A percentile compares a stretch with the other conserved stretches of the same genome.
phyloP scores from a whole-genome alignment of 2,797 vertebrate genomes.

The Apogon hyalosoma region DNA sequence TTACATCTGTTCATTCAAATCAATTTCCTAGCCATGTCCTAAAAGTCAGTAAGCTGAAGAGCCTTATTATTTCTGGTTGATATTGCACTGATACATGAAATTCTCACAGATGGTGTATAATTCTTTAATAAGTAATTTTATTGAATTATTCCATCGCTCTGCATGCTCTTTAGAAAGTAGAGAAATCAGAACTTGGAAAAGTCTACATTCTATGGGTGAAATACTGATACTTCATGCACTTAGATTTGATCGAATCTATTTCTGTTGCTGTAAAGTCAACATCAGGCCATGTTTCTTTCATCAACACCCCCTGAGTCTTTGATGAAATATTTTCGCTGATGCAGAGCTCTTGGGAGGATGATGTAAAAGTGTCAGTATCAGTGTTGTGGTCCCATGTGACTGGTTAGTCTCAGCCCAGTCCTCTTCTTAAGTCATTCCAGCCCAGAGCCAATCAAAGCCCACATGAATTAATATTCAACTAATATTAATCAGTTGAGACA shows the following conservation, averaged over 20 bases:
- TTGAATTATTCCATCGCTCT: not conserved
- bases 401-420: constrained; percentile 70
- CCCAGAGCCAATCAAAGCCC: constrained; percentile 82
- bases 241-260: constrained; percentile 3
- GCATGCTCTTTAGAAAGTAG: constrained; percentile 5
- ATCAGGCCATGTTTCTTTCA: constrained; percentile 20
- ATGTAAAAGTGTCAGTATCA: constrained; percentile 25
- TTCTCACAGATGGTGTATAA: constrained; percentile 4
- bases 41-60: too few relatives aligned
- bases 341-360: constrained; percentile 9
- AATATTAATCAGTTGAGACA: constrained; percentile 82
- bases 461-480: constrained; percentile 82
- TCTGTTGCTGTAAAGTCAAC: constrained; percentile 29
- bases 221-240: constrained; percentile 10
- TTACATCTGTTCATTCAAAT: too few relatives aligned
- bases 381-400: constrained; percentile 65
- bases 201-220: not conserved
- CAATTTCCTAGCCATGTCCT: too few relatives aligned
- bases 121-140: constrained; percentile 12
- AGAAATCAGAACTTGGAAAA: not conserved
- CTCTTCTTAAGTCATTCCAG: constrained; percentile 80
- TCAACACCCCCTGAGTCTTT: not conserved
- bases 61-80: not conserved
- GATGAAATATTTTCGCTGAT: constrained; percentile 32
- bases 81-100: not conserved